Percentiles rank a stretch among this genome's conserved stretches.
These are phyloP conservation scores for Sparidentex hasta DNA, from an alignment of 2,797 vertebrate species.

Conservation along the genomic window DNA sequence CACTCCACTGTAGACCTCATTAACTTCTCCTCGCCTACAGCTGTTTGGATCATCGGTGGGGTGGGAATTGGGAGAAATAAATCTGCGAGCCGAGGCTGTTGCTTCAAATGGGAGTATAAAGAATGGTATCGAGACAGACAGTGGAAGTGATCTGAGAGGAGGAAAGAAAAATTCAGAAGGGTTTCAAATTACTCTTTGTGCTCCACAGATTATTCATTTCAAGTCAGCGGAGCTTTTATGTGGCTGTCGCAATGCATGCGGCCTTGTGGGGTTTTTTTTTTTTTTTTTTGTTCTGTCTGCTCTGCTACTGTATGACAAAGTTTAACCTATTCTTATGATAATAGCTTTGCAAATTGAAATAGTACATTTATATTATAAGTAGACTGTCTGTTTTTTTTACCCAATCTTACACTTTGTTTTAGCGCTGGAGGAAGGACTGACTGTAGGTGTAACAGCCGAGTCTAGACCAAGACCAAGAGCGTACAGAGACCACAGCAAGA, in stretches of 20 bases:
- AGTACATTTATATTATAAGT: not conserved
- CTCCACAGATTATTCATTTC: slow-evolving; percentile 24
- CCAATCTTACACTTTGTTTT: too few species aligned
- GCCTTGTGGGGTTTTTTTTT: not conserved
- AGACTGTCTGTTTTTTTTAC: not conserved
- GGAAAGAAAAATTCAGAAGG: slow-evolving; percentile 1
- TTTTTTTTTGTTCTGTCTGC: not conserved
- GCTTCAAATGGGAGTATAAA: slow-evolving; percentile 37
- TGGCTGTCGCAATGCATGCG: slow-evolving; percentile 10
- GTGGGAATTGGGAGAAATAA: slow-evolving; percentile 38
- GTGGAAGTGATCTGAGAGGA: slow-evolving; percentile 29
- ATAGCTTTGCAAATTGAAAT: slow-evolving; percentile 14
- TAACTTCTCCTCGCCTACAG: slow-evolving; percentile 70
- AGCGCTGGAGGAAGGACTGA: too few species aligned
- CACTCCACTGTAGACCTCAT: slow-evolving; percentile 70
- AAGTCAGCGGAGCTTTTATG: slow-evolving; percentile 32
- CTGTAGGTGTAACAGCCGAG: too few species aligned
- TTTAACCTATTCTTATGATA: not conserved
- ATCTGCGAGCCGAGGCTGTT: slow-evolving; percentile 46
- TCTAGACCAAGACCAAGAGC: too few species aligned
- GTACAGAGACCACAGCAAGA: too few species aligned
- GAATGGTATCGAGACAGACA: slow-evolving; percentile 24
- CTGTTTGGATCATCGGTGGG: slow-evolving; percentile 63
- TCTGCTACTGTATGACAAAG: slow-evolving; percentile 9
- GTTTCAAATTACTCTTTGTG: slow-evolving; percentile 24